Conservation (phyloP, 2,797 vertebrate genomes). For the Oryzias sinensis region DNA sequence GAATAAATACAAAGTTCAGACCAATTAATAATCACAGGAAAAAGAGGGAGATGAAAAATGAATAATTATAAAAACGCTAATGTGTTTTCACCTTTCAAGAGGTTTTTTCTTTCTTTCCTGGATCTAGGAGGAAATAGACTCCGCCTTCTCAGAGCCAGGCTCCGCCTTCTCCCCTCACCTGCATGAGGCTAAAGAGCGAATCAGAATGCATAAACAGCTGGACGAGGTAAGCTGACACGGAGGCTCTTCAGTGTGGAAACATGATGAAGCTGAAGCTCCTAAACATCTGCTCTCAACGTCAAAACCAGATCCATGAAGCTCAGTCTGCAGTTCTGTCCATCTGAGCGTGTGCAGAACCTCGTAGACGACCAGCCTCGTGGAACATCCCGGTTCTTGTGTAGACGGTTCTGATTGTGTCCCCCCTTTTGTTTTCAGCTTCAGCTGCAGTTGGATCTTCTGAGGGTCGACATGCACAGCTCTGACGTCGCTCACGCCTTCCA, state of each 20-base stretch:
- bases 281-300: too few relatives aligned
- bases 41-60: too few relatives aligned
- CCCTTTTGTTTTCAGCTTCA: slow-evolving; percentile 48
- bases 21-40: too few relatives aligned
- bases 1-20: too few relatives aligned
- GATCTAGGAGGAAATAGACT: slow-evolving; percentile 78
- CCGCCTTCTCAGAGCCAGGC: slow-evolving; percentile 43
- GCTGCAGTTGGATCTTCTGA: slow-evolving; percentile 68
- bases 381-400: too few relatives aligned
- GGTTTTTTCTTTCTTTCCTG: not conserved
- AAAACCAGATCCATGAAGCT: too few relatives aligned
- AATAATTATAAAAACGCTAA: too few relatives aligned
- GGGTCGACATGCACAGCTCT: slow-evolving; percentile 55
- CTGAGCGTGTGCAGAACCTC: too few relatives aligned
- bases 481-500: slow-evolving; percentile 67
- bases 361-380: too few relatives aligned
- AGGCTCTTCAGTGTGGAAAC: not conserved
- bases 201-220: slow-evolving; percentile 75
- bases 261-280: too few relatives aligned
- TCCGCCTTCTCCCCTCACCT: slow-evolving; percentile 80
- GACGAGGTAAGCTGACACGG: slow-evolving; percentile 74
- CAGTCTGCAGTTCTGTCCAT: too few relatives aligned
- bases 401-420: not conserved
- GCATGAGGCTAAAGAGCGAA: slow-evolving; percentile 72
- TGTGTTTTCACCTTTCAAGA: too few relatives aligned